Base-by-base conservation (phyloP, 1,140 invertebrate species). In the Camponotus pennsylvanicus region DNA sequence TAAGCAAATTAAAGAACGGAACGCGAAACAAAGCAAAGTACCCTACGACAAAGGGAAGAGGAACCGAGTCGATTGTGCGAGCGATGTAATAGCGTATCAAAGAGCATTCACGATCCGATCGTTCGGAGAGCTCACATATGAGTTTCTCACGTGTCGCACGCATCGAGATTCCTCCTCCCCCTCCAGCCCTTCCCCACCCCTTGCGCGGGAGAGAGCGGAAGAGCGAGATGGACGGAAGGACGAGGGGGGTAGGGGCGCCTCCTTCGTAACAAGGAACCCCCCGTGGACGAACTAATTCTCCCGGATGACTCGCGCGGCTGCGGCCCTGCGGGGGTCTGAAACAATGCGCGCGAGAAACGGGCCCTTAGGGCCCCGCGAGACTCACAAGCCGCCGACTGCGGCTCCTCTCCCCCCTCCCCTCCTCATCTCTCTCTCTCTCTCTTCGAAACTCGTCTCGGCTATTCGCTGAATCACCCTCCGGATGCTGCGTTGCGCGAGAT, bases 281-380 rank as follows among this genome's bases (percentile, higher is more conserved):
- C 94, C 91, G 93, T 91, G 93, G 93, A 91, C 92, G 93, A 94
- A 93, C 93, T 94, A 94, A 94, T 94, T 94, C 93, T 91, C 92
- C 92, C 93, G 93, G 91, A 94, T 94, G 94, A 94, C 94, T 94
- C 93, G 94, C 92, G 93, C 91, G 92, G 92, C 92, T 91, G 83
- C 78, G 84, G 92, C 93, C 92, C 93, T 86, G 93, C 93, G 90
- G 94, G 94, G 93, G 92, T 93, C 94, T 95, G 94, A 94, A 94
- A 95, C 94, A 94, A 95, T 95, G 92, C 92, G 92, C 92, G 93
- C 92, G 91, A 94, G 93, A 94, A 93, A 91, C 89, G 91, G 37
- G 82, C 91, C 91, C 90, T 86, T 90, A 88, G 89, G 91, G 77
- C 79, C 71, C 87, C 61, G 71, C 85, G 91, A 86, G 88, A 88